phyloP scores from a whole-genome alignment of 2,113 vertebrate genomes.

The Hystrix brachyura region DNA sequence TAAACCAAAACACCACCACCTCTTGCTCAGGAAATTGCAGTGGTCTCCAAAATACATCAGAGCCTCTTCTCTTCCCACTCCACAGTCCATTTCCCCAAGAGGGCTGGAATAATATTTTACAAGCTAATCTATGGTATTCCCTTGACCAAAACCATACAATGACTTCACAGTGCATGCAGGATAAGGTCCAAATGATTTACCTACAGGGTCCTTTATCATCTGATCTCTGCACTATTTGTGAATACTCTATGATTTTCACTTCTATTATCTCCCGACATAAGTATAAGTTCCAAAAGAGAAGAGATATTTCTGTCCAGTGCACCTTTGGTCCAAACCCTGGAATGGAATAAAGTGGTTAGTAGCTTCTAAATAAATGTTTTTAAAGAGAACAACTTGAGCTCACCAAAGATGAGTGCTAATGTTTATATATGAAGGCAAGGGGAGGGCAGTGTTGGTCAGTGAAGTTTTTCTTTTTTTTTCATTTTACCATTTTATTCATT shows the following conservation, averaged over 20 bases:
- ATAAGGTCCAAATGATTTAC: not conserved
- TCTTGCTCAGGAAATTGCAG: not conserved
- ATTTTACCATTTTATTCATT: not conserved
- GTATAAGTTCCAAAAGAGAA: not conserved
- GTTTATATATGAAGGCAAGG: not conserved
- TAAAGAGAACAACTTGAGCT: not conserved
- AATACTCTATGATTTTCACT: not conserved
- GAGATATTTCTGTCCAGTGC: not conserved
- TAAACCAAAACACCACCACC: not conserved
- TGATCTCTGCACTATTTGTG: not conserved
- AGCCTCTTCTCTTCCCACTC: not conserved
- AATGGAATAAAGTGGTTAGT: not conserved
- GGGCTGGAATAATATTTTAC: not conserved
- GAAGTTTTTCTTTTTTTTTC: not conserved
- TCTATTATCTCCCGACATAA: not conserved
- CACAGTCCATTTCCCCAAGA: not conserved
- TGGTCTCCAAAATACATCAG: not conserved
- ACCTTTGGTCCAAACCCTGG: not conserved
- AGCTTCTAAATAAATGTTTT: not conserved
- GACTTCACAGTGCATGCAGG: not conserved
- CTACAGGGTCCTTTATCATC: not conserved
- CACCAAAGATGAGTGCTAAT: conserved; percentile 1
- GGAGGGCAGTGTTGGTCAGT: not conserved
- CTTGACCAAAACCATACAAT: not conserved
- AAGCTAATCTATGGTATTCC: not conserved